Evolutionary conservation across 2,888 invertebrate species (phyloP), one percentile per base, ranked within the genome.

Genomic region (Stenurella melanura): DNA sequence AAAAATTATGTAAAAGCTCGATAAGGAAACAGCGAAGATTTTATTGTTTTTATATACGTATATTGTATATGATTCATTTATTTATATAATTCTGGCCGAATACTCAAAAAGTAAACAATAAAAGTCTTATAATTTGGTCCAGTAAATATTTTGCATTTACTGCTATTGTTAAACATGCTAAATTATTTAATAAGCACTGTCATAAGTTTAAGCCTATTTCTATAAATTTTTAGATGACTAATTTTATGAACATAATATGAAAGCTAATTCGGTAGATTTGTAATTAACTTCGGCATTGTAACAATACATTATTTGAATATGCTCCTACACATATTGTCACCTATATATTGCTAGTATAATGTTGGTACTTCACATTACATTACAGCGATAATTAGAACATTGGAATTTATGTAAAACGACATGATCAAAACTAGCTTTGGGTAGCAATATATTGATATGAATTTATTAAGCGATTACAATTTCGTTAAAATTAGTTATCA

Each of bases 261-360:
- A 56, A 58, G 17, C 34, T 30, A 34, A 34, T 69, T 6, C 34
- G 30, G 15, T 30, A 19, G 69, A 18, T 56, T 21, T 26, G 69
- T 58, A 69, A 58, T 69, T 58, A 34, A 21, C 56, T 19, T 56
- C 54, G 50, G 15, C 50, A 69, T 11, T 34, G 38, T 69, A 69
- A 58, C 69, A 57, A 69, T 68, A 30, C 34, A 57, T 69, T 57
- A 69, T 69, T 57, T 69, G 57, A 69, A 63, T 17, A 63, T 66
- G 34, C 34, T 42, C 38, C 64, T 18, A 34, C 17, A 58, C 57
- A 57, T 69, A 57, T 42, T 69, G 30, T 34, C 57, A 68, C 26
- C 56, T 57, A 57, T 57, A 57, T 69, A 69, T 17, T 10, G 69
- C 56, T 15, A 19, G 21, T 56, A 68, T 68, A 68, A 63, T 63